phyloP scores from a whole-genome alignment of 2,113 vertebrate genomes.

The Parus major region DNA sequence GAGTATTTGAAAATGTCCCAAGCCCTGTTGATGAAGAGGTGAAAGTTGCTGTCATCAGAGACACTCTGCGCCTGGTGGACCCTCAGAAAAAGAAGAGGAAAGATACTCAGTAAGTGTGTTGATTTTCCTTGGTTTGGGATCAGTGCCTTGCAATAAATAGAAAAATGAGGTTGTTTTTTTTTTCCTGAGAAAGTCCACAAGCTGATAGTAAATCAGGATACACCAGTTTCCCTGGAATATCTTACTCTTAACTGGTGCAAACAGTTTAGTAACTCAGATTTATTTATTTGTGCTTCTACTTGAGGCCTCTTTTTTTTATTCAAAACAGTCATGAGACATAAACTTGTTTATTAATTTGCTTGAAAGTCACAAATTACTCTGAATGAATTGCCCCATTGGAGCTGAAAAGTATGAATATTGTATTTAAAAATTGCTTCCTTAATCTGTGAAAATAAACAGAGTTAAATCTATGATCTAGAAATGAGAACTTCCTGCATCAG shows the following conservation, averaged over 20 bases:
- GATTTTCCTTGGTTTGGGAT: background rate
- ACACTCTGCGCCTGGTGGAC: conserved; percentile 92
- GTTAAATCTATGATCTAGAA: background rate
- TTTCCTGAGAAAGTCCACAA: background rate
- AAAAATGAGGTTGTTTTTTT: background rate
- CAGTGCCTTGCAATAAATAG: background rate
- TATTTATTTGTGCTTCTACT: background rate
- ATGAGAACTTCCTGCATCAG: background rate
- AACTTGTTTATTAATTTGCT: conserved; percentile 2
- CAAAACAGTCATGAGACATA: background rate
- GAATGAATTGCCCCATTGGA: background rate
- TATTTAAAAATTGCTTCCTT: background rate
- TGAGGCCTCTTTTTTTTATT: background rate
- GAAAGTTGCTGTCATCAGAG: conserved; percentile 94
- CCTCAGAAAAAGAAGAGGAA: conserved; percentile 79
- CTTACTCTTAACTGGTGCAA: background rate
- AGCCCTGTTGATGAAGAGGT: conserved; percentile 95
- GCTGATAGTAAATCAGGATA: background rate
- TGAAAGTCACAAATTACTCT: background rate
- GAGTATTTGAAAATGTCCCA: conserved; percentile 90
- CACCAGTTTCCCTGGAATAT: background rate
- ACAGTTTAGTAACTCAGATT: background rate
- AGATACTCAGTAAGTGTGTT: conserved; percentile 67
- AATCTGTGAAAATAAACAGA: background rate
- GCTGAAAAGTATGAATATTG: background rate